Conservation (phyloP, 2,797 vertebrate genomes). For the Dromococcyx pavoninus region DNA sequence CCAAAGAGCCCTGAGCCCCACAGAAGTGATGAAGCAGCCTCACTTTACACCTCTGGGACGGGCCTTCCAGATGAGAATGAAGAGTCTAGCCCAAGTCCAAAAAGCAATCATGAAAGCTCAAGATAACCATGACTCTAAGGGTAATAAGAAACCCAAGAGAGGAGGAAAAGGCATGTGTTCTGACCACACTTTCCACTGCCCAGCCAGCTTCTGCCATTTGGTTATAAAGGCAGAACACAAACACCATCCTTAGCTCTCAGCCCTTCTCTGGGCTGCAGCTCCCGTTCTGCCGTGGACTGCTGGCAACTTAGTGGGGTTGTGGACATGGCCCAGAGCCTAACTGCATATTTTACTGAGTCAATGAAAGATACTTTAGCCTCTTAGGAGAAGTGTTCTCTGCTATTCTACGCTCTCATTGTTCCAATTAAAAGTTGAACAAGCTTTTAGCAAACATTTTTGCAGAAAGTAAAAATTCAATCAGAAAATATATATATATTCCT, state of each 20-base stretch:
- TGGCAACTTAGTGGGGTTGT: background rate
- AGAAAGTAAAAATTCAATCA: background rate
- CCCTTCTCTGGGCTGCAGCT: background rate
- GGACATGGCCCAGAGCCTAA: background rate
- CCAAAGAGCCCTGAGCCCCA: background rate
- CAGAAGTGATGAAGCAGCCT: background rate
- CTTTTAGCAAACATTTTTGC: background rate
- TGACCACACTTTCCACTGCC: background rate
- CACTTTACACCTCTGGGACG: background rate
- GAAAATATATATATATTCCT: background rate
- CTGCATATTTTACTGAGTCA: rapidly evolving
- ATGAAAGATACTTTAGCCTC: background rate
- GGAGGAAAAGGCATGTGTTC: background rate
- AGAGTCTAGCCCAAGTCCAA: background rate
- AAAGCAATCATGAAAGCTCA: background rate
- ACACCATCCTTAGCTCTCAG: background rate
- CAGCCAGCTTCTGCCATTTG: background rate
- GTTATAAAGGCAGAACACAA: background rate
- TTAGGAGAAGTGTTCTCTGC: background rate
- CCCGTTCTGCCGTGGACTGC: background rate
- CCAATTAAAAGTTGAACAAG: background rate
- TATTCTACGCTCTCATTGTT: background rate
- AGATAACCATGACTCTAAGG: background rate
- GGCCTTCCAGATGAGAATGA: background rate
- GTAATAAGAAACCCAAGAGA: background rate